Percentiles rank a stretch among this genome's conserved stretches.
Evolutionary conservation across 2,113 vertebrate species (phyloP).

Genomic region (Arenaria interpres): DNA sequence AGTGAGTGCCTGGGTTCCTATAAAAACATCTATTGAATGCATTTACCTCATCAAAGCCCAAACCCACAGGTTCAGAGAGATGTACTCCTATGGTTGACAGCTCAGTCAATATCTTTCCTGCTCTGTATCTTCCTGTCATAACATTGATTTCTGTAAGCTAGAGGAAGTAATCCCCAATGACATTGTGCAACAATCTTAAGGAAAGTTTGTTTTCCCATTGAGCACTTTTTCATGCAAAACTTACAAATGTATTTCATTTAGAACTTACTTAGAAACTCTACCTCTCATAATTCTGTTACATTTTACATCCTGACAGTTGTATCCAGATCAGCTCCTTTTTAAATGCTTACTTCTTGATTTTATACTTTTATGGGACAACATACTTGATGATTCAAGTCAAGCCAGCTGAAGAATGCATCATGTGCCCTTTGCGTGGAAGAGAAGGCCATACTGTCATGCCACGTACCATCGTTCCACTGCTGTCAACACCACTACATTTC

Average conservation of each 20-base stretch:
- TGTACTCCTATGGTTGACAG: constrained; percentile 41
- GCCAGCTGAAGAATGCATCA: neutral
- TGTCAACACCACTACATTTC: neutral
- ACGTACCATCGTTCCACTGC: neutral
- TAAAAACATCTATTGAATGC: neutral
- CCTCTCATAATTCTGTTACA: neutral
- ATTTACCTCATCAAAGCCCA: constrained; percentile 50
- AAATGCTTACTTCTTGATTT: neutral
- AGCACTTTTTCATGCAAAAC: neutral
- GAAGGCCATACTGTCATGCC: neutral
- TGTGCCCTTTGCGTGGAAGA: neutral
- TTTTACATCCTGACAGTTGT: neutral
- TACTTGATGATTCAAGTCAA: neutral
- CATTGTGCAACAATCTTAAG: neutral
- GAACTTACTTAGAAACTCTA: neutral
- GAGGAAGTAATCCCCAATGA: constrained; percentile 53
- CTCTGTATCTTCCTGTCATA: constrained; percentile 52
- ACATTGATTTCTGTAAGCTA: constrained; percentile 58
- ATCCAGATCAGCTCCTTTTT: neutral
- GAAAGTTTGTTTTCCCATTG: constrained; percentile 6
- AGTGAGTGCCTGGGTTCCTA: neutral
- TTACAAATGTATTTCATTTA: neutral
- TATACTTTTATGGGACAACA: neutral
- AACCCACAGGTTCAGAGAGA: constrained; percentile 36
- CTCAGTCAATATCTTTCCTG: constrained; percentile 53